Evolutionary conservation across 1,140 invertebrate species (phyloP).

Genomic region (Pomphorhynchus laevis): DNA sequence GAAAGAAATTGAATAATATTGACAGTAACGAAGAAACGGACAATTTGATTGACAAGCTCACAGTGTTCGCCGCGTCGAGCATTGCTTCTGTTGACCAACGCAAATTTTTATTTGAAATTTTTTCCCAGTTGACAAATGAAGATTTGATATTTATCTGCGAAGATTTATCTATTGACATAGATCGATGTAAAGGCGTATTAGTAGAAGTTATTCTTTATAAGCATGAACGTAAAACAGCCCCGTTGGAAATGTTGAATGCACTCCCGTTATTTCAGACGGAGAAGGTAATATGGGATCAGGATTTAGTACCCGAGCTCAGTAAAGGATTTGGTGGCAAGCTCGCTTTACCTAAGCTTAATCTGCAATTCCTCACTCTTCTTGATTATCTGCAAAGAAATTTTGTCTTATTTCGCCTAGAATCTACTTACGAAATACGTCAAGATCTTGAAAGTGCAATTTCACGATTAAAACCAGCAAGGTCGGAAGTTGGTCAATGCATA

Average conservation of each 20-base stretch:
- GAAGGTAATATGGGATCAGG: constrained; percentile 92
- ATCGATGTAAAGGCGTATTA: constrained; percentile 2
- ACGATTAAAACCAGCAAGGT: constrained; percentile 48
- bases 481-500: constrained; percentile 42
- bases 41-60: constrained; percentile 42
- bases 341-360: constrained; percentile 74
- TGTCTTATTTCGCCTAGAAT: constrained; percentile 76
- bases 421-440: constrained; percentile 88
- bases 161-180: constrained; percentile 1
- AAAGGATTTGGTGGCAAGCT: constrained; percentile 22
- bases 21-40: too few relatives aligned
- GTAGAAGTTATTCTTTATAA: constrained; percentile 25
- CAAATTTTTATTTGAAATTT: constrained; percentile 44
- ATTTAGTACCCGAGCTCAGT: constrained; percentile 38
- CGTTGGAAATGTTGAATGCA: constrained; percentile 57
- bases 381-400: constrained; percentile 92
- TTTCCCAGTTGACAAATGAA: constrained; percentile 30
- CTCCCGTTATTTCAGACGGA: constrained; percentile 96
- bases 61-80: constrained; percentile 53
- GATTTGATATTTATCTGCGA: constrained; percentile 2
- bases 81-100: constrained; percentile 65
- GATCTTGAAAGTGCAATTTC: constrained; percentile 84
- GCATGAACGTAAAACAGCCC: constrained; percentile 52
- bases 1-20: too few relatives aligned
- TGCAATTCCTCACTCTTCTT: constrained; percentile 86